Evolutionary conservation across 2,113 vertebrate species (phyloP), one percentile per base, ranked within the genome.

Genomic region (Albula goreensis): DNA sequence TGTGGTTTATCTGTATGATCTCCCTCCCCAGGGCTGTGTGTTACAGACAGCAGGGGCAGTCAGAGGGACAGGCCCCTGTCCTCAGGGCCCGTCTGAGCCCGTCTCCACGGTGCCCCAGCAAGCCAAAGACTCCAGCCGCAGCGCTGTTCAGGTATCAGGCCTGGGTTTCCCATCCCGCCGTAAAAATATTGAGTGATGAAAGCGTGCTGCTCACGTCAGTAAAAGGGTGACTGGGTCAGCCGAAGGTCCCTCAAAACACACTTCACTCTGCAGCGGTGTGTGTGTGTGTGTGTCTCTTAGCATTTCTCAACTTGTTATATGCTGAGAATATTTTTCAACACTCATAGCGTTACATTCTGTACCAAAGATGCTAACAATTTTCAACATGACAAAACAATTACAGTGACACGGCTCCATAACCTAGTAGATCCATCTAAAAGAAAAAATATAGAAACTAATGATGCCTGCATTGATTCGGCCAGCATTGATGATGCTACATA

Each of bases 91-190:
- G 31, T 50, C n/a, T 41, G 1, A 41, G 31, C 31, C 12, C 53
- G 17, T 85, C 78, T 85, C 85, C 57, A 25, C 60, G 53, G 77
- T 81, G 77, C 78, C 22, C 31, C 17, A 81, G 13, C 50, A 49
- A 50, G 78, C 57, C 48, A 51, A 50, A 85, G 78, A 13, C 85
- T 56, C 66, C 77, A 52, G 70, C 41, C 50, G 48, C 70, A 78
- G 83, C 50, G 53, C 10, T 85, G 49, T 25, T 25, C 83, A 56
- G 78, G 78, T 74, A 63, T 80, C 78, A 49, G 53, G 19, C 17
- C 15, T 9, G 13, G 5, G n/a, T n/a, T 81, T 50, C 17, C 70
- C 41, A 53, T 13, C 74, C 50, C 13, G 25, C 51, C 50, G 10
- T 53, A 50, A 56, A 56, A 53, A 85, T 52, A 79, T 53, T 56